Conservation (phyloP, 2,888 invertebrate genomes). For the Slavum lentiscoides region DNA sequence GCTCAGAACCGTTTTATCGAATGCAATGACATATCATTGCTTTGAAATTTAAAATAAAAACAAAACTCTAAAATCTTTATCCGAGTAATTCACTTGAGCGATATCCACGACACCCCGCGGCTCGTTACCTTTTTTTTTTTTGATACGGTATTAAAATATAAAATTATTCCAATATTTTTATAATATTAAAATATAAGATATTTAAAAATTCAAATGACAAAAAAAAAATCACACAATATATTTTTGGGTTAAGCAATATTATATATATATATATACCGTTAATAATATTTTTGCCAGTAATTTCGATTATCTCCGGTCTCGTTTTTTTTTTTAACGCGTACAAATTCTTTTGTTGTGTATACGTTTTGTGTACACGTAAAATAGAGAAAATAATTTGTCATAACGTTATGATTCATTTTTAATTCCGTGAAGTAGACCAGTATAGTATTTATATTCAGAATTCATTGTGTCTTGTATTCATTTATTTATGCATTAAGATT, state of each 20-base stretch:
- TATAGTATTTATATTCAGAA: background rate
- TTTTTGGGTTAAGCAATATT: background rate
- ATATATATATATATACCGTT: background rate
- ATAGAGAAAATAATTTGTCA: background rate
- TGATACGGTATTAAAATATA: no score
- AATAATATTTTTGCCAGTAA: conserved; percentile 1
- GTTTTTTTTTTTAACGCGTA: background rate
- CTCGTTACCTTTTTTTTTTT: no score
- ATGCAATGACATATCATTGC: no score
- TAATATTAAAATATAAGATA: background rate
- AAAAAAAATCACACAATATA: background rate
- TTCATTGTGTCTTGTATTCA: background rate
- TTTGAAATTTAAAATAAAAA: no score
- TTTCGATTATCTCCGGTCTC: conserved; percentile 4
- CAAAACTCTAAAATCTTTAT: no score
- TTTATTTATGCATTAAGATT: background rate
- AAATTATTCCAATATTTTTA: background rate
- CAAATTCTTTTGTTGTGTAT: conserved; percentile 5
- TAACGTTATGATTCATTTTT: background rate
- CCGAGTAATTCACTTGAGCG: no score
- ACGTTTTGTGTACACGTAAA: background rate
- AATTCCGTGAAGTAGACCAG: background rate
- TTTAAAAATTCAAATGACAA: background rate
- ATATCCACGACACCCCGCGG: no score
- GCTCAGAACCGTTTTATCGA: no score